A percentile compares a stretch with the other conserved stretches of the same genome.
Evolutionary conservation across 2,113 vertebrate species (phyloP).

Genomic region (Colaptes auratus): DNA sequence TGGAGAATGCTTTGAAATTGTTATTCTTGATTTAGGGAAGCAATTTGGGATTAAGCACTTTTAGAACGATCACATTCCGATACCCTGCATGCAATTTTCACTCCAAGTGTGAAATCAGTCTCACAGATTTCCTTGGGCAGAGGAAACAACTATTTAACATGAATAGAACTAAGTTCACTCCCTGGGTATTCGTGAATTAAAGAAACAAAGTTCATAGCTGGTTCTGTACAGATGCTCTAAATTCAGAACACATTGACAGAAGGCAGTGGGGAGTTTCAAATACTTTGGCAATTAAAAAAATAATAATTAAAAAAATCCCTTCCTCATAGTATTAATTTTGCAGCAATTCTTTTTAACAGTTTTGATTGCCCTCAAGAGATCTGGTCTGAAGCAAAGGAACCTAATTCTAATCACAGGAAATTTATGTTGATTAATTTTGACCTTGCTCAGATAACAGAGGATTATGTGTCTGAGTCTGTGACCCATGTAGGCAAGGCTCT

Average conservation of each 20-base stretch:
- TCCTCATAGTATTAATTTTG: conserved; percentile 25
- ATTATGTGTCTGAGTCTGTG: neutral
- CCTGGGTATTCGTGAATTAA: conserved; percentile 15
- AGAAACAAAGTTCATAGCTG: neutral
- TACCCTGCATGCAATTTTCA: neutral
- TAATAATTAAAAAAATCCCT: neutral
- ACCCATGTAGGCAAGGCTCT: neutral
- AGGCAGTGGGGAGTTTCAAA: conserved; percentile 26
- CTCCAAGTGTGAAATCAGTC: neutral
- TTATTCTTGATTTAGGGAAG: neutral
- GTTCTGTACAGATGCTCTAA: conserved; percentile 11
- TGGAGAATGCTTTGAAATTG: neutral
- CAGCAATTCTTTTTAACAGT: neutral
- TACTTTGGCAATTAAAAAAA: neutral
- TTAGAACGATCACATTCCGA: neutral
- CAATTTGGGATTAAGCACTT: neutral
- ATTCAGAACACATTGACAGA: conserved; percentile 19
- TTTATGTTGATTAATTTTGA: conserved; percentile 46
- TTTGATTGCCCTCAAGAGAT: conserved; percentile 29
- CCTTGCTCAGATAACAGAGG: neutral
- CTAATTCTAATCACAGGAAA: conserved; percentile 35
- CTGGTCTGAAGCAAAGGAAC: neutral
- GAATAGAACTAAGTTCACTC: neutral
- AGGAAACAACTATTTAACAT: conserved; percentile 21
- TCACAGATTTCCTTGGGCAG: neutral